Evolutionary conservation across 2,113 vertebrate species (phyloP).

Genomic region (Macaca nemestrina): DNA sequence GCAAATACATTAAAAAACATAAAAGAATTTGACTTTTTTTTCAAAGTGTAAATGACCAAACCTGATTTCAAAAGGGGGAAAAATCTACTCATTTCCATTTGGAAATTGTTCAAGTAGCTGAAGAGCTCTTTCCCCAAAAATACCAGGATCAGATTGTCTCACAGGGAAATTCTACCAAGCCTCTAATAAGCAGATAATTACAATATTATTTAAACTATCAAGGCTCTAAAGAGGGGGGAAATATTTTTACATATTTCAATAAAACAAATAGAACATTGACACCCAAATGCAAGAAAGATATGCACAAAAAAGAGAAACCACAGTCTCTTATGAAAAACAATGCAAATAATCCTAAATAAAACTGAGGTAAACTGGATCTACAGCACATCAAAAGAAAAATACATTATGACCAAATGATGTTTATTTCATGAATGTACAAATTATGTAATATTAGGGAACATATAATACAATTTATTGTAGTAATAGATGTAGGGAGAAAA

Average conservation of each 20-base stretch:
- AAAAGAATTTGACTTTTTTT: not conserved
- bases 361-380: not conserved
- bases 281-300: not conserved
- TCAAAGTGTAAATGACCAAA: not conserved
- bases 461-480: not conserved
- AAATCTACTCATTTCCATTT: not conserved
- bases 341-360: not conserved
- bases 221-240: not conserved
- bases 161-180: not conserved
- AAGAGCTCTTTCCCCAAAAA: not conserved
- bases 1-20: not conserved
- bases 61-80: not conserved
- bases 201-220: not conserved
- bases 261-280: not conserved
- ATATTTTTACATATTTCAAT: not conserved
- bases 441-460: not conserved
- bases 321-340: constrained; percentile 5
- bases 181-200: not conserved
- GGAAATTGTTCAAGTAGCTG: not conserved
- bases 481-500: not conserved
- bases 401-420: not conserved
- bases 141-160: not conserved
- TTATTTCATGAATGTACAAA: not conserved
- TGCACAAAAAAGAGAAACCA: constrained; percentile 17
- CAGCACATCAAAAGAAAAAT: not conserved